phyloP scores from a whole-genome alignment of 2,888 invertebrate genomes.

The Phlogophora meticulosa region DNA sequence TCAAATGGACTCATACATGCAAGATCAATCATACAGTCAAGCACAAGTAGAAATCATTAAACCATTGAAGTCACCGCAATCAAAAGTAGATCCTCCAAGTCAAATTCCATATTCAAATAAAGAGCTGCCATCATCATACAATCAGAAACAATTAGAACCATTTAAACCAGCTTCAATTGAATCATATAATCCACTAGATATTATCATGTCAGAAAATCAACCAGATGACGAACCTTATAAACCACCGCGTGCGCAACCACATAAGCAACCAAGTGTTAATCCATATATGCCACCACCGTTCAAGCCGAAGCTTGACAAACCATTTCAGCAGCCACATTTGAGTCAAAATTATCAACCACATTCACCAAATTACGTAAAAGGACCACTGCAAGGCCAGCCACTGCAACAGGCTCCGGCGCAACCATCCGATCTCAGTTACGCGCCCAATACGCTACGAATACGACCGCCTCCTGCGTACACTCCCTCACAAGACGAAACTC shows the following conservation, averaged over 20 bases:
- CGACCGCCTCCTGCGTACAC: neutral
- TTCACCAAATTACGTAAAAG: neutral
- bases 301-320: conserved; percentile 1
- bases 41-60: conserved; percentile 6
- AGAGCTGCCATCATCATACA: neutral
- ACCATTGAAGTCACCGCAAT: conserved; percentile 1
- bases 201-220: conserved; percentile 38
- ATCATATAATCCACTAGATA: conserved; percentile 38
- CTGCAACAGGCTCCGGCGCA: neutral
- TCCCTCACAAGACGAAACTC: neutral
- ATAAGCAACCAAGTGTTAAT: conserved; percentile 5
- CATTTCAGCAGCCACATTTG: conserved; percentile 1
- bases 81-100: conserved; percentile 2
- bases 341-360: conserved; percentile 4
- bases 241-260: neutral
- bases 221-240: conserved; percentile 24
- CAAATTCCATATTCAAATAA: conserved; percentile 19
- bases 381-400: neutral
- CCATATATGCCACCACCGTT: neutral
- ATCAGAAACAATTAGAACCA: conserved; percentile 12
- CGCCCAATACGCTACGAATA: neutral
- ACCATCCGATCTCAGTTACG: neutral
- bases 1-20: conserved; percentile 5
- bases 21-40: conserved; percentile 7
- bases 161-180: conserved; percentile 2